Evolutionary conservation across 2,113 vertebrate genomes (phyloP).

Genomic region (Anguilla japonica): DNA sequence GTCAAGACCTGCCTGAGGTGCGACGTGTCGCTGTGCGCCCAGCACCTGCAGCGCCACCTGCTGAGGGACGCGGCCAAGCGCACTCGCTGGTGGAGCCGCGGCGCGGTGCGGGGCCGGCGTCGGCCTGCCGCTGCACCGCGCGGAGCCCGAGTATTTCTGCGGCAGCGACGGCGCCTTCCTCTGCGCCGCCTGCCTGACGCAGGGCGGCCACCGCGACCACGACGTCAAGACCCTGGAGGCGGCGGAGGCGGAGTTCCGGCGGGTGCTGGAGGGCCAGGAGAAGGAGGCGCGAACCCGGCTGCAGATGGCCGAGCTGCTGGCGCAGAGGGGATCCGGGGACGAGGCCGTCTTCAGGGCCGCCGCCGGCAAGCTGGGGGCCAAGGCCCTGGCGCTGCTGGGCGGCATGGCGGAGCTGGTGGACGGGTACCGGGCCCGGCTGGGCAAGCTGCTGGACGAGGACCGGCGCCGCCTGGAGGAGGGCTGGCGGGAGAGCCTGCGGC

Average conservation of each 20-base stretch:
- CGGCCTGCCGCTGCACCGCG: constrained; percentile 57
- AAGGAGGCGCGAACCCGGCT: constrained; percentile 58
- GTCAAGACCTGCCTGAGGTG: constrained; percentile 70
- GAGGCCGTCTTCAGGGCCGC: constrained; percentile 44
- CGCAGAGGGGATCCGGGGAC: constrained; percentile 51
- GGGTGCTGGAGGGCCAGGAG: constrained; percentile 46
- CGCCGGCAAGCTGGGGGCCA: constrained; percentile 56
- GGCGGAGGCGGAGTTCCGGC: constrained; percentile 64
- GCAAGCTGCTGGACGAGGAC: constrained; percentile 53
- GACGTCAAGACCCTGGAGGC: constrained; percentile 56
- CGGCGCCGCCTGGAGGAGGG: constrained; percentile 43
- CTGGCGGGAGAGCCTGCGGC: constrained; percentile 49
- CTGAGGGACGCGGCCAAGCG: constrained; percentile 52
- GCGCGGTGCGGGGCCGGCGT: neutral
- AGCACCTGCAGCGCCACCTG: constrained; percentile 65
- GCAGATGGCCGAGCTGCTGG: constrained; percentile 53
- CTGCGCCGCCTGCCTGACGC: constrained; percentile 57
- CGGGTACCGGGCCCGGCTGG: constrained; percentile 58
- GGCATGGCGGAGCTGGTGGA: constrained; percentile 53
- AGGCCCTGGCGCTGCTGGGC: constrained; percentile 54
- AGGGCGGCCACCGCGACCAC: constrained; percentile 62
- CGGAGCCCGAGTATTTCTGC: constrained; percentile 68
- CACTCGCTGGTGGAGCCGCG: constrained; percentile 52
- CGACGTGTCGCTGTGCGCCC: constrained; percentile 66
- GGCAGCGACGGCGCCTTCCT: constrained; percentile 48